Evolutionary conservation across 2,888 invertebrate species (phyloP).

Genomic region (Lithophane ornitopus): DNA sequence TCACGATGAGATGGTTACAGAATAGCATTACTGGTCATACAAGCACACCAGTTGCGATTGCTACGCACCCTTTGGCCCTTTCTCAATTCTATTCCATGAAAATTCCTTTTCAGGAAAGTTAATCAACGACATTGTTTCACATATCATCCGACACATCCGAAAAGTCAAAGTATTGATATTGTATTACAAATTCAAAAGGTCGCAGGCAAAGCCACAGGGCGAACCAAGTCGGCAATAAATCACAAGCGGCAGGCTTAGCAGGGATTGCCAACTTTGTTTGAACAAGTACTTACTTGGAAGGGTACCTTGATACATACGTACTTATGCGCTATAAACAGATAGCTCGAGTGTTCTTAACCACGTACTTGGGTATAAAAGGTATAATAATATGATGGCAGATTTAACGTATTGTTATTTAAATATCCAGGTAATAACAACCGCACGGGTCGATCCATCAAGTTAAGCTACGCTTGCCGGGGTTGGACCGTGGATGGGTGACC

Average conservation of each 20-base stretch:
- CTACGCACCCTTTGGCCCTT: no score
- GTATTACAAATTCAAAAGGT: slow-evolving; percentile 20
- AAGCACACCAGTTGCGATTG: no score
- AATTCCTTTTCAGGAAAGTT: background rate
- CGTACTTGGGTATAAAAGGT: background rate
- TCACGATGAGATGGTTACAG: no score
- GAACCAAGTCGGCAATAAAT: slow-evolving; percentile 42
- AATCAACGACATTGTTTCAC: no score
- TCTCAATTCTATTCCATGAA: background rate
- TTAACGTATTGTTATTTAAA: slow-evolving; percentile 9
- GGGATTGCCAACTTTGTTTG: slow-evolving; percentile 53
- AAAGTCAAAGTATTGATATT: slow-evolving; percentile 1
- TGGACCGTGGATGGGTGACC: no score
- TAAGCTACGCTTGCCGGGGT: no score
- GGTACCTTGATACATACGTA: slow-evolving; percentile 18
- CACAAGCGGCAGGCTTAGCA: slow-evolving; percentile 21
- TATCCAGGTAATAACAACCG: no score
- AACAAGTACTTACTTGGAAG: slow-evolving; percentile 29
- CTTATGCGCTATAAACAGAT: background rate
- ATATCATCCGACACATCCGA: background rate
- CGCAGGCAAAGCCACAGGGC: background rate
- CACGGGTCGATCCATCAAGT: no score
- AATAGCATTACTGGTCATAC: no score
- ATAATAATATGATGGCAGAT: background rate
- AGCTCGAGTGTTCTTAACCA: background rate